These are phyloP conservation scores for Anguilla anguilla DNA, from an alignment of 2,797 vertebrate species.

Conservation along the genomic window DNA sequence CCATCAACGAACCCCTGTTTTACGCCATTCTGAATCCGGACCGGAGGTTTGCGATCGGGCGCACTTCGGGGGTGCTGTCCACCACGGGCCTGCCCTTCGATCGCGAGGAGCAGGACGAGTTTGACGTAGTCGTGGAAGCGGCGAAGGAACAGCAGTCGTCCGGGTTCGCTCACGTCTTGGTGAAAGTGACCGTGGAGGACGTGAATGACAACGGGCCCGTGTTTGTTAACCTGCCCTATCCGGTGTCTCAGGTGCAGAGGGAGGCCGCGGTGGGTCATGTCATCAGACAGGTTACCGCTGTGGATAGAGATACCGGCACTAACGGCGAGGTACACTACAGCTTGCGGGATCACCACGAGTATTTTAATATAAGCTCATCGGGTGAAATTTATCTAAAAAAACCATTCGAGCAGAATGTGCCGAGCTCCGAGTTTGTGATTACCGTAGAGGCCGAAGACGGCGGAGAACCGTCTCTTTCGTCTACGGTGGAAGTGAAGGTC, in stretches of 20 bases:
- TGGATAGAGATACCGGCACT: slow-evolving; percentile 83
- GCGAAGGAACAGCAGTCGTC: slow-evolving; percentile 78
- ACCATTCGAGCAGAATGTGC: slow-evolving; percentile 82
- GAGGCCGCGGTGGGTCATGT: slow-evolving; percentile 83
- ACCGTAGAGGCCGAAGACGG: slow-evolving; percentile 85
- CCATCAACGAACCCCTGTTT: slow-evolving; percentile 92
- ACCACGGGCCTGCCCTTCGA: slow-evolving; percentile 92
- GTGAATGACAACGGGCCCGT: slow-evolving; percentile 89
- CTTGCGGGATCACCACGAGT: slow-evolving; percentile 82
- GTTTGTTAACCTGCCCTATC: slow-evolving; percentile 94
- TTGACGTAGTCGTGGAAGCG: slow-evolving; percentile 90
- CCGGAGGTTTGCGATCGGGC: slow-evolving; percentile 87
- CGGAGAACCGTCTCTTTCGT: slow-evolving; percentile 83
- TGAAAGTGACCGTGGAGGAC: slow-evolving; percentile 86
- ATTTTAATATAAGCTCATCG: slow-evolving; percentile 82
- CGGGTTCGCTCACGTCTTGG: slow-evolving; percentile 81
- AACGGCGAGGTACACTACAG: slow-evolving; percentile 87
- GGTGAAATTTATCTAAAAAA: slow-evolving; percentile 89
- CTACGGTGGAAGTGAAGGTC: slow-evolving; percentile 83
- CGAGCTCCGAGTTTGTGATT: slow-evolving; percentile 85
- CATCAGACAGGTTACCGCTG: slow-evolving; percentile 82
- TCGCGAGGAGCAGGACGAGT: slow-evolving; percentile 83
- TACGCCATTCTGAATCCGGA: slow-evolving; percentile 93
- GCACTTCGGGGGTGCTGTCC: slow-evolving; percentile 90
- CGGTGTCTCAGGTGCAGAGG: slow-evolving; percentile 82